Conservation (phyloP, 2,888 invertebrate species). For the Doris montereyensis region DNA sequence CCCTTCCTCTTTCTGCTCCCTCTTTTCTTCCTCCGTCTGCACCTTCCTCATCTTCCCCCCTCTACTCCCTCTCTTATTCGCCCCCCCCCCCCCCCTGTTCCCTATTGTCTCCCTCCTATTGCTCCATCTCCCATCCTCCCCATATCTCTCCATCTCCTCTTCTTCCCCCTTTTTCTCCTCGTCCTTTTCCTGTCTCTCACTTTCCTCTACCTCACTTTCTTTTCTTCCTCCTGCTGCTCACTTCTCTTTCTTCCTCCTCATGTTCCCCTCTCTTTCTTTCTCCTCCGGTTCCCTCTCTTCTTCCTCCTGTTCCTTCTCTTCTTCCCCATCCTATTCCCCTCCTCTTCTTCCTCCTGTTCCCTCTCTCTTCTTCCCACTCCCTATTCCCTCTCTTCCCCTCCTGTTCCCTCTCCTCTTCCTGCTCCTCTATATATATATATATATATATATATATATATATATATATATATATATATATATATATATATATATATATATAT, state of each 20-base stretch:
- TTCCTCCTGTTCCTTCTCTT: background rate
- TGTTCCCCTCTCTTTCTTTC: background rate
- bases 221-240: background rate
- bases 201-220: background rate
- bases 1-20: conserved; percentile 36
- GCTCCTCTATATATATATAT: background rate
- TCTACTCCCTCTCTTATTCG: background rate
- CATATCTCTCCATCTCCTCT: background rate
- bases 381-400: background rate
- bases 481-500: too few relatives aligned
- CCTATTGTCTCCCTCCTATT: background rate
- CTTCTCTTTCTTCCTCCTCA: background rate
- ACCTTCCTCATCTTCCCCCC: background rate
- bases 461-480: too few relatives aligned
- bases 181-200: background rate
- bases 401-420: background rate
- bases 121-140: background rate
- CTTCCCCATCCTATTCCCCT: background rate
- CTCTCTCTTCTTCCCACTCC: background rate
- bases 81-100: background rate
- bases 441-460: too few relatives aligned
- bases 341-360: background rate
- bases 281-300: background rate
- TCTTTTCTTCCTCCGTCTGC: conserved; percentile 22
- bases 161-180: background rate